Evolutionary conservation across 2,113 vertebrate species (phyloP), one percentile per base, ranked within the genome.

Genomic region (Varanus salvator): DNA sequence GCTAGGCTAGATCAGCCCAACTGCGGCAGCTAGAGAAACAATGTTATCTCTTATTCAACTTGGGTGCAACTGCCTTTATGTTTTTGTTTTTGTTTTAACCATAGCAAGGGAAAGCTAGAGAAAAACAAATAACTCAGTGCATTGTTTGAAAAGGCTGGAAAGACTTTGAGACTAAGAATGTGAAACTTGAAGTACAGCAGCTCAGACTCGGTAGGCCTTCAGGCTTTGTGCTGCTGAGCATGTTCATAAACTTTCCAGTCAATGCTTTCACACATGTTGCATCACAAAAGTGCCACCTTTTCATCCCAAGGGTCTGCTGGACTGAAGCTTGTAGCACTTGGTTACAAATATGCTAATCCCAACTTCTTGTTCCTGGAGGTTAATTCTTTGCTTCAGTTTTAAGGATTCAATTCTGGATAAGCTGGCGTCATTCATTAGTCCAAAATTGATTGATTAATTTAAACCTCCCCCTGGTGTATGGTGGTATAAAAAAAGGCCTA

Each of bases 341-440:
- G 90, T 3, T 90, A 81, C 48, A 90, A 93, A 93, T 93, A 93
- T 89, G 89, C 27, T 95, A 92, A 94, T 94, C 89, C 48, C 25
- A 93, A 4, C 25, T 90, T 87, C n/a, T 91, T 66, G 57, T 93
- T 93, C 86, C 85, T 87, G 90, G 77, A 93, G 93, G 90, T 94
- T 94, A 94, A 92, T 91, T 69, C 92, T 69, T 92, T 92, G 91
- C 38, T 7, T 85, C 80, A 85, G 71, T 88, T 92, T 90, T 76
- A 88, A 86, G 87, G 90, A 92, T 93, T 93, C 76, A 87, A 87
- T 77, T 66, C 54, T 84, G 74, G 75, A 57, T n/a, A 71, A 89
- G 57, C 76, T 44, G 87, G 91, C 90, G 89, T 90, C 85, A 77
- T 71, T 87, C 57, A 64, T 91, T 93, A 91, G 80, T 91, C 82